These are phyloP conservation scores for Chloroclystis v-ata DNA, from an alignment of 2,888 invertebrate genomes.

Conservation along the genomic window DNA sequence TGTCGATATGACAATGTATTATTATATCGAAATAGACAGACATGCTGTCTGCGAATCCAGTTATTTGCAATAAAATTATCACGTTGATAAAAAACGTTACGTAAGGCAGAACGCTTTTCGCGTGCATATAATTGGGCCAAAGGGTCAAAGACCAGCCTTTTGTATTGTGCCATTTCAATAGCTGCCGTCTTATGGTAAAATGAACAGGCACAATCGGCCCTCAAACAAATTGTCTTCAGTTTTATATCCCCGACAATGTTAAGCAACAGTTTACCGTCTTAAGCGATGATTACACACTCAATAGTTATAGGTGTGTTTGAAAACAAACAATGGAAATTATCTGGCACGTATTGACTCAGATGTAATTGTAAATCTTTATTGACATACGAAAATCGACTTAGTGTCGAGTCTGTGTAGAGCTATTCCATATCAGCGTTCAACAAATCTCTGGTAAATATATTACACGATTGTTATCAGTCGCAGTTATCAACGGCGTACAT, in stretches of 20 bases:
- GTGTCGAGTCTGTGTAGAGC: conserved; percentile 3
- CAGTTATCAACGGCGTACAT: conserved; percentile 24
- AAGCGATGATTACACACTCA: conserved; percentile 18
- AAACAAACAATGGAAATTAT: conserved; percentile 24
- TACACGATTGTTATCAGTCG: conserved; percentile 37
- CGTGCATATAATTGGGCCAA: conserved; percentile 46
- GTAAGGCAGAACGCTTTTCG: conserved; percentile 35
- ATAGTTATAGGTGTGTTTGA: conserved; percentile 15
- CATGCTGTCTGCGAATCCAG: conserved; percentile 23
- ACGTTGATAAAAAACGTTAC: conserved; percentile 37
- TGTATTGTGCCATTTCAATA: conserved; percentile 34
- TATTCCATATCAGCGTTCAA: conserved; percentile 3
- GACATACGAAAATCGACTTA: conserved; percentile 13
- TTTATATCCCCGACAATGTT: conserved; percentile 16
- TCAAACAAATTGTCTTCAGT: conserved; percentile 26
- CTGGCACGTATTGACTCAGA: conserved; percentile 35
- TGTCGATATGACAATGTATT: conserved; percentile 12
- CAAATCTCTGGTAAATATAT: conserved; percentile 18
- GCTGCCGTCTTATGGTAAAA: conserved; percentile 31
- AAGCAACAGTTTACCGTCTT: conserved; percentile 17
- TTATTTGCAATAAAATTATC: conserved; percentile 30
- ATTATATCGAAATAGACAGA: conserved; percentile 26
- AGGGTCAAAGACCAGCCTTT: conserved; percentile 59
- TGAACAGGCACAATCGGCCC: conserved; percentile 17
- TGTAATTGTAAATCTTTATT: conserved; percentile 27